Evolutionary conservation across 1,140 invertebrate species (phyloP).

Genomic region (Drosophila dunni): DNA sequence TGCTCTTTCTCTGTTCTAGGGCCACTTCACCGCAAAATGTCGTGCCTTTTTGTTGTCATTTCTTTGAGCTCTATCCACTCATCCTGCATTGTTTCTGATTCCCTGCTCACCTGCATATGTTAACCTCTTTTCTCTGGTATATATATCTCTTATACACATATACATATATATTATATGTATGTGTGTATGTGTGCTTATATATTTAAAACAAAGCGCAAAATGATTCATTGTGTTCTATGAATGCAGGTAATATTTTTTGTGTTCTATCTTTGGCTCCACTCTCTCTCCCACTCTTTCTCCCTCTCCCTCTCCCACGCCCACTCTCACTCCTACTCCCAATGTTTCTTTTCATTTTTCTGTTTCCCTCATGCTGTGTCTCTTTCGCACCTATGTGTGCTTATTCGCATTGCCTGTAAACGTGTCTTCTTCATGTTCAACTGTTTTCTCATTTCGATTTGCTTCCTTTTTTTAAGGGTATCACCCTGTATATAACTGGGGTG

Average conservation of each 20-base stretch:
- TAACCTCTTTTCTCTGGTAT: neutral
- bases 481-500: neutral
- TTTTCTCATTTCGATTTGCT: constrained; percentile 31
- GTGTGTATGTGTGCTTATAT: neutral
- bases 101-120: neutral
- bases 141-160: neutral
- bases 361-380: neutral
- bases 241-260: constrained; percentile 58
- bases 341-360: neutral
- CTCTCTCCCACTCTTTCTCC: neutral
- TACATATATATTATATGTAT: no score
- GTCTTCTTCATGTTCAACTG: constrained; percentile 7
- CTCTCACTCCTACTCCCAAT: no score
- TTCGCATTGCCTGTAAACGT: neutral
- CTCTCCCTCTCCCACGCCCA: neutral
- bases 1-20: neutral
- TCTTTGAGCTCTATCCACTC: neutral
- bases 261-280: neutral
- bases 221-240: constrained; percentile 59
- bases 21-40: neutral
- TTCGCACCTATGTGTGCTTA: neutral
- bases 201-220: constrained; percentile 49
- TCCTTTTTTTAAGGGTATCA: constrained; percentile 5
- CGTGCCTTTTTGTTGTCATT: constrained; percentile 23
- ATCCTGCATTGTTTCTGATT: neutral